These are phyloP conservation scores for Zaprionus nigranus DNA, from an alignment of 1,140 invertebrate genomes.

Conservation along the genomic window DNA sequence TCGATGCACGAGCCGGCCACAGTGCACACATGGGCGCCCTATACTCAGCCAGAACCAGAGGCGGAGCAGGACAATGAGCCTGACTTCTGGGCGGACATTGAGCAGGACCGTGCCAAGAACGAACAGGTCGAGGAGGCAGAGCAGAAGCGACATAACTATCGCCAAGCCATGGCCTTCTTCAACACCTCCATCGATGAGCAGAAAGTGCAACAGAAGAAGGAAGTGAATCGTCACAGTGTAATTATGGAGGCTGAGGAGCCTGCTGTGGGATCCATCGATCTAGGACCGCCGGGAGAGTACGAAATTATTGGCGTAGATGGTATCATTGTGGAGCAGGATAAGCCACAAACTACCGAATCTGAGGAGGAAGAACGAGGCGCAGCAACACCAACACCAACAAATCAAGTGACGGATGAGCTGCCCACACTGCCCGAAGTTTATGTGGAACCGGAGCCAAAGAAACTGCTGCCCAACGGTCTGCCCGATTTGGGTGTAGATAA, in stretches of 20 bases:
- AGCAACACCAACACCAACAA: slow-evolving; percentile 65
- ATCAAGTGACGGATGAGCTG: slow-evolving; percentile 25
- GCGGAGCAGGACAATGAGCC: slow-evolving; percentile 37
- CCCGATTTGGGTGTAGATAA: slow-evolving; percentile 69
- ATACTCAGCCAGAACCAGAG: not conserved
- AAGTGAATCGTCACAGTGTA: slow-evolving; percentile 48
- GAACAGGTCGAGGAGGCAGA: slow-evolving; percentile 66
- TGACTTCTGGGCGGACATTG: slow-evolving; percentile 74
- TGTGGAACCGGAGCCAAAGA: slow-evolving; percentile 58
- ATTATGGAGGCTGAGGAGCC: slow-evolving; percentile 53
- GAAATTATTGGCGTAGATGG: slow-evolving; percentile 60
- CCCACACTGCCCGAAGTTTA: slow-evolving; percentile 57
- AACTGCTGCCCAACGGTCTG: slow-evolving; percentile 61
- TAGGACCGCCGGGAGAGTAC: slow-evolving; percentile 61
- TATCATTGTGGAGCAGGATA: slow-evolving; percentile 48
- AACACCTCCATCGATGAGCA: slow-evolving; percentile 78
- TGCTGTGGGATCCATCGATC: slow-evolving; percentile 20
- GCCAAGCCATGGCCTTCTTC: slow-evolving; percentile 81
- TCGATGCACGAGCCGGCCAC: slow-evolving; percentile 75
- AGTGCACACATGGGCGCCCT: slow-evolving; percentile 60
- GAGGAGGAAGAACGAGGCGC: slow-evolving; percentile 63
- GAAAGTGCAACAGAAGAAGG: slow-evolving; percentile 49
- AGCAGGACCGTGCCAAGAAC: slow-evolving; percentile 55
- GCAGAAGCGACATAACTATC: slow-evolving; percentile 74
- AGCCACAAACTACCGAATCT: not conserved